These are phyloP conservation scores for Rhogogaster chlorosoma DNA, from an alignment of 2,888 invertebrate species.

Conservation along the genomic window DNA sequence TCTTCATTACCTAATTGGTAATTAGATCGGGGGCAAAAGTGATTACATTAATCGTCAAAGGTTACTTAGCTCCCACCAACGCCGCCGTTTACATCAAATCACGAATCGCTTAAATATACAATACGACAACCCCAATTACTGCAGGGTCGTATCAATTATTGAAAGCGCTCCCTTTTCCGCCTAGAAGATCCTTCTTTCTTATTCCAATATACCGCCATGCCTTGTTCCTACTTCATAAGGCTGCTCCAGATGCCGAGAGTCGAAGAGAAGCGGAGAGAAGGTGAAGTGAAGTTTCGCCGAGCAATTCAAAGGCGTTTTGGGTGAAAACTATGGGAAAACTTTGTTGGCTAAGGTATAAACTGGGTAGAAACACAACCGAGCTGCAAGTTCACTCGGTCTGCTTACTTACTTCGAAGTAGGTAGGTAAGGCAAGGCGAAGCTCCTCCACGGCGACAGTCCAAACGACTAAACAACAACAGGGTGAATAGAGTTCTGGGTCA, in stretches of 20 bases:
- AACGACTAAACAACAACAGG: slow-evolving; percentile 31
- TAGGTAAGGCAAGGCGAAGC: not conserved
- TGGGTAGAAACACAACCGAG: not conserved
- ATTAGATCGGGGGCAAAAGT: slow-evolving; percentile 54
- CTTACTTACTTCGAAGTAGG: not conserved
- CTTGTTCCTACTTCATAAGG: not conserved
- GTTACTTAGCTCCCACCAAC: not conserved
- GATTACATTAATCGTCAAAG: slow-evolving; percentile 34
- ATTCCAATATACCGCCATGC: too few species aligned
- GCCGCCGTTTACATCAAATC: not conserved
- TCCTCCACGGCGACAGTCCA: not conserved
- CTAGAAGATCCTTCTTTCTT: not conserved
- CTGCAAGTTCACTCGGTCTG: not conserved
- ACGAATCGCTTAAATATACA: not conserved
- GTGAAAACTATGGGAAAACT: slow-evolving; percentile 28
- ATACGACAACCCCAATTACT: not conserved
- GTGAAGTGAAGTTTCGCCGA: slow-evolving; percentile 10
- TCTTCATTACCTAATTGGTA: slow-evolving; percentile 66
- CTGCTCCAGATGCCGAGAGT: not conserved
- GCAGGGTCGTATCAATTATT: not conserved
- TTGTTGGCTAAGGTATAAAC: not conserved
- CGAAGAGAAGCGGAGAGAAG: not conserved
- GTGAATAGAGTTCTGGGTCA: not conserved
- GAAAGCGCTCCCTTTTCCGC: not conserved
- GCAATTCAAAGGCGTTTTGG: slow-evolving; percentile 43